Percentiles rank a stretch among this genome's conserved stretches.
Evolutionary conservation across 1,140 invertebrate genomes (phyloP).

Genomic region (Adoxophyes honmai): DNA sequence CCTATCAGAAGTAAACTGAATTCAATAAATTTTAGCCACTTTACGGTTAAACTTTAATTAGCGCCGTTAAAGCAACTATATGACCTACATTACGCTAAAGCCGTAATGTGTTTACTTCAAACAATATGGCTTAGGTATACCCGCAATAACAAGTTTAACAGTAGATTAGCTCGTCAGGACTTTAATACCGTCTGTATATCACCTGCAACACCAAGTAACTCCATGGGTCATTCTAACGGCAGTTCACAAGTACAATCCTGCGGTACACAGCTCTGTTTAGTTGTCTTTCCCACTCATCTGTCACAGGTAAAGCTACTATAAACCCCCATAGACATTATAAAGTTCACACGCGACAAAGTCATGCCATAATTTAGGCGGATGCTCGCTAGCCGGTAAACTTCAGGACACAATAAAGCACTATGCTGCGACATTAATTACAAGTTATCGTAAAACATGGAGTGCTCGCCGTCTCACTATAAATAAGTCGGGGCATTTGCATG

Average conservation of each 20-base stretch:
- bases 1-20: too few relatives aligned
- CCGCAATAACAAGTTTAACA: too few relatives aligned
- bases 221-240: slow-evolving; percentile 3
- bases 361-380: slow-evolving; percentile 40
- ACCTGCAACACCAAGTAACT: background rate
- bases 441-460: slow-evolving; percentile 51
- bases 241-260: slow-evolving; percentile 3
- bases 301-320: slow-evolving; percentile 12
- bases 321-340: slow-evolving; percentile 5
- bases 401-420: slow-evolving; percentile 44
- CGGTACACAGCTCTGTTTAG: background rate
- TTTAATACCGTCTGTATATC: too few relatives aligned
- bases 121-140: too few relatives aligned
- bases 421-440: slow-evolving; percentile 55
- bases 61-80: too few relatives aligned
- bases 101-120: too few relatives aligned
- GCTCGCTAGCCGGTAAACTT: slow-evolving; percentile 36
- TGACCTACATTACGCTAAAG: too few relatives aligned
- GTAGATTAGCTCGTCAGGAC: too few relatives aligned
- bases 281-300: background rate
- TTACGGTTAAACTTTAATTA: too few relatives aligned
- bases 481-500: slow-evolving; percentile 47
- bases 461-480: slow-evolving; percentile 31
- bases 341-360: slow-evolving; percentile 31
- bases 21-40: too few relatives aligned